Percentiles rank a stretch among this genome's conserved stretches.
Evolutionary conservation across 2,113 vertebrate genomes (phyloP).

Genomic region (Trachemys scripta): DNA sequence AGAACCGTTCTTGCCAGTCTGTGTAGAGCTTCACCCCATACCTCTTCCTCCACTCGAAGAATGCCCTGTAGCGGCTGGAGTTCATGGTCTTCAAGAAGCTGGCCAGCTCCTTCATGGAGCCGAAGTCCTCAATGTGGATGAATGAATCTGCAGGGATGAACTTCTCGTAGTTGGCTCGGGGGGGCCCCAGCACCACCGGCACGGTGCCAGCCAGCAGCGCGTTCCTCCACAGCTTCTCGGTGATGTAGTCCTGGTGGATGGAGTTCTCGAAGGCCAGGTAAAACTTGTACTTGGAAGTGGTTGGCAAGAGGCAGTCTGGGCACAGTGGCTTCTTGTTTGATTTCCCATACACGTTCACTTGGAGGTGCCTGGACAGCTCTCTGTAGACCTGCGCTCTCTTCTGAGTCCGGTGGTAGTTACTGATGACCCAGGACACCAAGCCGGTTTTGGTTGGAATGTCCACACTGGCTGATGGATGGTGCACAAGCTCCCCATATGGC

Average conservation of each 20-base stretch:
- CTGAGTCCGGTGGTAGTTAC: conserved; percentile 83
- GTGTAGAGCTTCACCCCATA: conserved; percentile 78
- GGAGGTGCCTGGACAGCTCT: conserved; percentile 78
- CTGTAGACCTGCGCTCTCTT: conserved; percentile 81
- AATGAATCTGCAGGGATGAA: conserved; percentile 87
- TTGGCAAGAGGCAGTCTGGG: conserved; percentile 78
- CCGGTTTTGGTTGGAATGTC: conserved; percentile 76
- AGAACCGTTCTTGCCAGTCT: conserved; percentile 90
- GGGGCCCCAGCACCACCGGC: conserved; percentile 90
- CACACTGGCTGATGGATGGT: neutral
- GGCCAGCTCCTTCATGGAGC: conserved; percentile 81
- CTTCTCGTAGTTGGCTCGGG: conserved; percentile 83
- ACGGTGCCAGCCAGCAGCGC: conserved; percentile 83
- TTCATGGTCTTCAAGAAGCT: conserved; percentile 83
- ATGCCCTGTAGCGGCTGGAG: conserved; percentile 79
- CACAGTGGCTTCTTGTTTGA: conserved; percentile 73
- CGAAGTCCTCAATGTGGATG: conserved; percentile 90
- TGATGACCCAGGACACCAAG: conserved; percentile 91
- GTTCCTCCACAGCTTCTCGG: conserved; percentile 95
- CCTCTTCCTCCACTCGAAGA: conserved; percentile 83
- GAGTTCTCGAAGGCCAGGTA: conserved; percentile 97
- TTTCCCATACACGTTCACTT: conserved; percentile 84
- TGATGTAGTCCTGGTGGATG: conserved; percentile 89
- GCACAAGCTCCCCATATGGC: conserved; percentile 87
- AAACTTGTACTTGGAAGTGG: conserved; percentile 88